Percentiles rank a stretch among this genome's conserved stretches.
Evolutionary conservation across 2,797 vertebrate genomes (phyloP).

Genomic region (Microctenopoma stevenorrisi): DNA sequence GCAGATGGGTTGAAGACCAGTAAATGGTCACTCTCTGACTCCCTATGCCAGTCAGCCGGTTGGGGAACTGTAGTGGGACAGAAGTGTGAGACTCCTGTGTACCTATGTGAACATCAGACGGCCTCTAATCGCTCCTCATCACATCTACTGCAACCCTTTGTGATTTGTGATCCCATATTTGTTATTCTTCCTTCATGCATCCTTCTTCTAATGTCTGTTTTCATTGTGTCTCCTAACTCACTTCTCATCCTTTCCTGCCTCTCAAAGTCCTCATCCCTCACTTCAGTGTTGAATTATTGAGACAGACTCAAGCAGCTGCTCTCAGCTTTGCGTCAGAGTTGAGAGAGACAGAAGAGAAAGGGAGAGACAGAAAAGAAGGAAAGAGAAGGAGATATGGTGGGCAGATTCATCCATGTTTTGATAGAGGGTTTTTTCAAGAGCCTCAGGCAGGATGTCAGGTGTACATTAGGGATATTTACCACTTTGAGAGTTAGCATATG

Average conservation of each 20-base stretch:
- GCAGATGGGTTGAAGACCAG: constrained; percentile 23
- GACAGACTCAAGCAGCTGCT: constrained; percentile 75
- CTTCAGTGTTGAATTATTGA: constrained; percentile 81
- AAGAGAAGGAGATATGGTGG: constrained; percentile 58
- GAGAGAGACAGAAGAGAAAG: constrained; percentile 54
- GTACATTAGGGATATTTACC: constrained; percentile 59
- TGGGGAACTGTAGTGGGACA: constrained; percentile 37
- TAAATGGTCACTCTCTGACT: constrained; percentile 13
- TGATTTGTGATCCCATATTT: constrained; percentile 9
- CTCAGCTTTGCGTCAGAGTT: constrained; percentile 71
- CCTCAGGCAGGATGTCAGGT: constrained; percentile 79
- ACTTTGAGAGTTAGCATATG: constrained; percentile 38
- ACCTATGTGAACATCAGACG: constrained; percentile 29
- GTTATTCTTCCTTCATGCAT: constrained; percentile 2
- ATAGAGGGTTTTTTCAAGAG: constrained; percentile 77
- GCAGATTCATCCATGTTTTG: constrained; percentile 84
- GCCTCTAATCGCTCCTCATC: constrained; percentile 18
- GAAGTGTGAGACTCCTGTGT: constrained; percentile 26
- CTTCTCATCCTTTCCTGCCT: constrained; percentile 51
- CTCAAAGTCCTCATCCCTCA: constrained; percentile 71
- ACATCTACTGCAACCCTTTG: not conserved
- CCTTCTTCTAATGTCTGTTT: constrained; percentile 8
- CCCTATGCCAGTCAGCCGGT: constrained; percentile 21
- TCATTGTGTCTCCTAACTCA: constrained; percentile 42
- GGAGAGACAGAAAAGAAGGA: constrained; percentile 39